phyloP scores from a whole-genome alignment of 2,888 invertebrate genomes.

The Erebia palarica region DNA sequence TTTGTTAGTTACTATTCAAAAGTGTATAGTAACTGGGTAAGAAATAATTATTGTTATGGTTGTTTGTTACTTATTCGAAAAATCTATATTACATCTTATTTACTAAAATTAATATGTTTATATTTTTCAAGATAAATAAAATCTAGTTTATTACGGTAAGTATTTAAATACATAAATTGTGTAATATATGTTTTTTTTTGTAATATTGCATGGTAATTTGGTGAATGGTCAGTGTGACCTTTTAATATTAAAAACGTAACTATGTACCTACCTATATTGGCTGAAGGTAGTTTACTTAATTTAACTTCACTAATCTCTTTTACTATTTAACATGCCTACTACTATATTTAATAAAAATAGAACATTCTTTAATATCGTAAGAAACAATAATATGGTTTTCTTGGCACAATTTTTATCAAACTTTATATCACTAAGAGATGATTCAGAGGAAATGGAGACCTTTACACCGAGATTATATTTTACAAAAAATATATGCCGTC shows the following conservation, averaged over 20 bases:
- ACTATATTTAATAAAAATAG: too few species aligned
- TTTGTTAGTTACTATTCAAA: background rate
- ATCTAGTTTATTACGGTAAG: background rate
- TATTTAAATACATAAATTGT: background rate
- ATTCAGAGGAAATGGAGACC: too few species aligned
- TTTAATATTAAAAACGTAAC: background rate
- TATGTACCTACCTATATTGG: background rate
- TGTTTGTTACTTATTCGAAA: background rate
- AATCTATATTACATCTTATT: background rate
- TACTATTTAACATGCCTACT: too few species aligned
- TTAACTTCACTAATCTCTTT: background rate
- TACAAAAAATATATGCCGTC: too few species aligned
- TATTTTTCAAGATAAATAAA: background rate
- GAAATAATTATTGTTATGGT: background rate
- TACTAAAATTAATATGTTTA: background rate
- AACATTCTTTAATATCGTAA: too few species aligned
- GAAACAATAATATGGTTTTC: too few species aligned
- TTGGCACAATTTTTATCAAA: too few species aligned
- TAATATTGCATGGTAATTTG: slow-evolving; percentile 1
- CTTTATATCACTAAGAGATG: too few species aligned
- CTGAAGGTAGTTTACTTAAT: background rate
- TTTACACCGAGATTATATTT: too few species aligned
- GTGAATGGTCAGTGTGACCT: slow-evolving; percentile 10
- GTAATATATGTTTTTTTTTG: background rate
- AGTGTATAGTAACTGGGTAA: slow-evolving; percentile 7